Evolutionary conservation across 2,113 vertebrate genomes (phyloP).

Genomic region (Seriola rivoliana): DNA sequence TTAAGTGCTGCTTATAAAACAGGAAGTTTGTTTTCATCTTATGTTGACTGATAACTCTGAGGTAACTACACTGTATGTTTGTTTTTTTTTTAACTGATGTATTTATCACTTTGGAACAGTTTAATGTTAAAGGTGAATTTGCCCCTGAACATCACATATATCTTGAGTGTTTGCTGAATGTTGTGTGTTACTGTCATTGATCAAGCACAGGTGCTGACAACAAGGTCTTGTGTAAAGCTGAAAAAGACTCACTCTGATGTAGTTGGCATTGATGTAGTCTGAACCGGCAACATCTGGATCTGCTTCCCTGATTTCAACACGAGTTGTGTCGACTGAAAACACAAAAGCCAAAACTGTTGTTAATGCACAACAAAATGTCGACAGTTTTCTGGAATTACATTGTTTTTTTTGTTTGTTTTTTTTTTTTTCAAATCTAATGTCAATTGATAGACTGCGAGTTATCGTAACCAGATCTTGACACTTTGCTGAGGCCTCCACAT

Average conservation of each 20-base stretch:
- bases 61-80: background rate
- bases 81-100: background rate
- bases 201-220: background rate
- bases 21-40: background rate
- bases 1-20: background rate
- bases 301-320: conserved; percentile 83
- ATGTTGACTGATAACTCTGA: too few species aligned
- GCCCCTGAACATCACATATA: background rate
- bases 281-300: conserved; percentile 85
- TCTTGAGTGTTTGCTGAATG: background rate
- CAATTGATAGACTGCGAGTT: conserved; percentile 4
- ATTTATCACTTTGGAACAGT: background rate
- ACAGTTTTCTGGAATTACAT: conserved; percentile 15
- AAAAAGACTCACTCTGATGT: conserved; percentile 85
- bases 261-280: conserved; percentile 92
- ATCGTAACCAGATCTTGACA: conserved; percentile 26
- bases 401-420: too few species aligned
- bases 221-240: background rate
- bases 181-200: background rate
- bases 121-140: background rate
- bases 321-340: conserved; percentile 87
- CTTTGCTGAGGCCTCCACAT: conserved; percentile 28
- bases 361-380: background rate
- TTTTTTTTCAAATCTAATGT: background rate
- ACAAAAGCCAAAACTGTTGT: conserved; percentile 31